Percentiles rank a stretch among this genome's conserved stretches.
Conservation (phyloP, 2,888 invertebrate species). For the Timema cristinae region DNA sequence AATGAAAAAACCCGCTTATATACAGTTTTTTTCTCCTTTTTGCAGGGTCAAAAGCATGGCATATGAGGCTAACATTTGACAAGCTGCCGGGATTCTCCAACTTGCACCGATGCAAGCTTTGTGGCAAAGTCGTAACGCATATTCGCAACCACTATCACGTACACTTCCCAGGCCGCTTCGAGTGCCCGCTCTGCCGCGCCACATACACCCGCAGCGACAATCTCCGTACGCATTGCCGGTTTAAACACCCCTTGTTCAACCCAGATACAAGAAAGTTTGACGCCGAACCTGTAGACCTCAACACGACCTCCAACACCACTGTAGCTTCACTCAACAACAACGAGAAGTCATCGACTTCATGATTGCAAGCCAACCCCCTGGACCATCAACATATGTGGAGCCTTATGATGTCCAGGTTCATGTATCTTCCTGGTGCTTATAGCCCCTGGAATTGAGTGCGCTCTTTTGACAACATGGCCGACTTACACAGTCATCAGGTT, state of each 20-base stretch:
- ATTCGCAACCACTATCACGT: slow-evolving; percentile 93
- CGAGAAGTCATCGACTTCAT: slow-evolving; percentile 23
- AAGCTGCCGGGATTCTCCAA: slow-evolving; percentile 82
- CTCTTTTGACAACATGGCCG: slow-evolving; percentile 2
- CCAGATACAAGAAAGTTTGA: slow-evolving; percentile 85
- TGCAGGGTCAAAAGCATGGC: slow-evolving; percentile 93
- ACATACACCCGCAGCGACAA: slow-evolving; percentile 91
- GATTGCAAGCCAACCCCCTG: slow-evolving; percentile 20
- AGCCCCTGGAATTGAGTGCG: not conserved
- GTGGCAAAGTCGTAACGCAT: slow-evolving; percentile 92
- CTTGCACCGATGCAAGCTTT: slow-evolving; percentile 90
- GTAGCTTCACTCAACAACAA: slow-evolving; percentile 14
- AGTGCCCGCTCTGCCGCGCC: slow-evolving; percentile 86
- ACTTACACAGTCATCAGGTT: too few species aligned
- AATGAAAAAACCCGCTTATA: too few species aligned
- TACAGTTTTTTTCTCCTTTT: slow-evolving; percentile 44
- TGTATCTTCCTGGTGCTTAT: not conserved
- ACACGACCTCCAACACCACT: slow-evolving; percentile 11
- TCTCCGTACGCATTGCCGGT: slow-evolving; percentile 88
- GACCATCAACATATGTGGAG: slow-evolving; percentile 5
- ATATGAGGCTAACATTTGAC: slow-evolving; percentile 92
- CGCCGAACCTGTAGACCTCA: slow-evolving; percentile 24
- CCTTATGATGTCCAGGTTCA: slow-evolving; percentile 10
- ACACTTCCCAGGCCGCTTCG: slow-evolving; percentile 88
- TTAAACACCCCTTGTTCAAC: slow-evolving; percentile 84